Conservation (phyloP, 1,140 invertebrate genomes). For the Anthonomus grandis region DNA sequence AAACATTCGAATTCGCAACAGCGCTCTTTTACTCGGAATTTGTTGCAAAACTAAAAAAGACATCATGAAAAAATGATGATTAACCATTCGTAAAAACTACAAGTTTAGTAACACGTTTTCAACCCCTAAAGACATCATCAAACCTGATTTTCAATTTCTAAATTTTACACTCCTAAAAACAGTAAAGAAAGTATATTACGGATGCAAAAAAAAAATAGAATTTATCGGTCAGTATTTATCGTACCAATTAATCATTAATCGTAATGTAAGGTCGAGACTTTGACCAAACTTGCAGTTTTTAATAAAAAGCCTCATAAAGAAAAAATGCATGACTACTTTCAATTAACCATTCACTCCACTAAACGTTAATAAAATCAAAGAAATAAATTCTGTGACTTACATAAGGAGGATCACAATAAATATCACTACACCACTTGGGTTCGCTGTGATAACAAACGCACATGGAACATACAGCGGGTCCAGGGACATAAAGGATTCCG, state of each 20-base stretch:
- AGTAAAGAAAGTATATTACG: too few relatives aligned
- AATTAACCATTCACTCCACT: not conserved
- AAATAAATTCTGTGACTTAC: conserved; percentile 62
- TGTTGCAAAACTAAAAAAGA: conserved; percentile 68
- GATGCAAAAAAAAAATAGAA: too few relatives aligned
- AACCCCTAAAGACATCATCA: conserved; percentile 2
- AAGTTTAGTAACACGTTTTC: too few relatives aligned
- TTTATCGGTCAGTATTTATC: too few relatives aligned
- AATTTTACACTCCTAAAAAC: too few relatives aligned
- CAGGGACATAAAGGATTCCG: conserved; percentile 77
- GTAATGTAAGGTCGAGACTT: too few relatives aligned
- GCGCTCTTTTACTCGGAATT: conserved; percentile 68
- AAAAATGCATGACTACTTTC: not conserved
- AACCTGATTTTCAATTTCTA: too few relatives aligned
- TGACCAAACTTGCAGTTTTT: not conserved
- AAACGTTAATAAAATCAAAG: not conserved
- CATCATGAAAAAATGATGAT: too few relatives aligned
- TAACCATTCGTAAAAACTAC: too few relatives aligned
- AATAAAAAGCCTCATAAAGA: not conserved
- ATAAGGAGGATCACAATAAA: conserved; percentile 80
- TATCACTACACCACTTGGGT: conserved; percentile 81
- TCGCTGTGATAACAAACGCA: conserved; percentile 83
- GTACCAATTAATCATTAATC: too few relatives aligned
- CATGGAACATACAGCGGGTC: conserved; percentile 78
- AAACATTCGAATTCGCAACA: conserved; percentile 77